Evolutionary conservation across 2,888 invertebrate species (phyloP), one percentile per base, ranked within the genome.

Genomic region (Perdita meconis): DNA sequence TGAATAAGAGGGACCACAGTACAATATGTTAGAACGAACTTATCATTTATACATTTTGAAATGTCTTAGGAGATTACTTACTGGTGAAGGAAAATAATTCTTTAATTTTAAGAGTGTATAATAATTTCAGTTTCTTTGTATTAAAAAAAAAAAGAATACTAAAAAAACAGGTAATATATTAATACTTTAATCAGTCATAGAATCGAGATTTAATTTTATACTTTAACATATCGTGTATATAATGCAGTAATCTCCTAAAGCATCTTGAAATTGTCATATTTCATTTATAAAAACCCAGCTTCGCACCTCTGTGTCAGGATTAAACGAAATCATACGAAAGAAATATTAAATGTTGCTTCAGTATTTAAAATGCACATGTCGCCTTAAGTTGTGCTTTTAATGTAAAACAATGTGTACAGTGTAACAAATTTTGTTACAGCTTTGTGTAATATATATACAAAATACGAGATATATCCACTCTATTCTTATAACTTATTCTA

Each of bases 1-100:
- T 59, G 69, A 85, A 83, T 81, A 77, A 81, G 84, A 87, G 88
- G 88, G 87, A 89, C 87, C 88, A 87, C 81, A 81, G 61, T 85
- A 86, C 70, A 80, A 83, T 83, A 73, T 55, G 67, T 83, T 84
- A 82, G 76, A 73, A 71, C 65, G 63, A 74, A 84, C 79, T 73
- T 79, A 83, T 87, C 51, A 83, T 82, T 79, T 85, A 57, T 51
- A 73, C 55, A 64, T 50, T 75, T 12, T 47, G 40, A 77, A 24
- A 5, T 74, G 74, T 64, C 72, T 76, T 74, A 60, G 63, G 5
- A 76, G 76, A 76, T 81, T 78, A 76, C 38, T 67, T 71, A n/a
- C 24, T 30, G 73, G 69, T 50, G 22, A 67, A 61, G 12, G 8
- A 40, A 1, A 19, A 19, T n/a, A 38, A 13, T 65, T n/a, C 44